Evolutionary conservation across 1,140 invertebrate species (phyloP).

Genomic region (Calephelis nemesis): DNA sequence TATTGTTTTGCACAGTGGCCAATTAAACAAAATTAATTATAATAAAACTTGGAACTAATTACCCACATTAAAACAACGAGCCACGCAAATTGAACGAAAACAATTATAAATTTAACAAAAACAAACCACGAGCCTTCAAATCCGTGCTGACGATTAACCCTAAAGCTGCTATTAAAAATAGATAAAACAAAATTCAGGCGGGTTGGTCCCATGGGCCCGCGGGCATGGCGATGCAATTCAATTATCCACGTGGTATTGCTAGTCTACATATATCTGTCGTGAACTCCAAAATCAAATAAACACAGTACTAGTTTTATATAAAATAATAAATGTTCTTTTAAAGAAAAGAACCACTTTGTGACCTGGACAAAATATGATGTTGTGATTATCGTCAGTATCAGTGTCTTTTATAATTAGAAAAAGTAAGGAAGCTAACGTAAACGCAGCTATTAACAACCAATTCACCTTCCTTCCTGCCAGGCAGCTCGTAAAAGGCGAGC

Average conservation of each 20-base stretch:
- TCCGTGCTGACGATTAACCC: constrained; percentile 62
- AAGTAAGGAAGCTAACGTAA: no score
- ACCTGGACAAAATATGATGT: no score
- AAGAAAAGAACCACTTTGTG: no score
- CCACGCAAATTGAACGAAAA: constrained; percentile 18
- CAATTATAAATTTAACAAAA: constrained; percentile 34
- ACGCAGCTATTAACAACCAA: no score
- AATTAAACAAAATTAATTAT: constrained; percentile 3
- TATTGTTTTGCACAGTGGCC: background rate
- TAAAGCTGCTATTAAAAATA: constrained; percentile 67
- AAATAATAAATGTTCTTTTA: no score
- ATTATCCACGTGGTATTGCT: constrained; percentile 41
- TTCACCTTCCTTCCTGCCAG: no score
- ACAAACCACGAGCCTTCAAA: constrained; percentile 49
- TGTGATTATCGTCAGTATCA: no score
- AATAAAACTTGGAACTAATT: background rate
- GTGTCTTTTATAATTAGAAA: no score
- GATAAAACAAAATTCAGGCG: constrained; percentile 70
- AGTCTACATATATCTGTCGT: constrained; percentile 18
- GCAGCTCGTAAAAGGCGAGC: no score
- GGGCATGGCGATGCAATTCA: constrained; percentile 60
- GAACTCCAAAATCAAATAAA: no score
- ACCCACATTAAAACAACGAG: background rate
- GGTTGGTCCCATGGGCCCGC: constrained; percentile 49
- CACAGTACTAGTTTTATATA: no score